These are phyloP conservation scores for Yasuhikotakia modesta DNA, from an alignment of 2,797 vertebrate genomes.

Conservation along the genomic window DNA sequence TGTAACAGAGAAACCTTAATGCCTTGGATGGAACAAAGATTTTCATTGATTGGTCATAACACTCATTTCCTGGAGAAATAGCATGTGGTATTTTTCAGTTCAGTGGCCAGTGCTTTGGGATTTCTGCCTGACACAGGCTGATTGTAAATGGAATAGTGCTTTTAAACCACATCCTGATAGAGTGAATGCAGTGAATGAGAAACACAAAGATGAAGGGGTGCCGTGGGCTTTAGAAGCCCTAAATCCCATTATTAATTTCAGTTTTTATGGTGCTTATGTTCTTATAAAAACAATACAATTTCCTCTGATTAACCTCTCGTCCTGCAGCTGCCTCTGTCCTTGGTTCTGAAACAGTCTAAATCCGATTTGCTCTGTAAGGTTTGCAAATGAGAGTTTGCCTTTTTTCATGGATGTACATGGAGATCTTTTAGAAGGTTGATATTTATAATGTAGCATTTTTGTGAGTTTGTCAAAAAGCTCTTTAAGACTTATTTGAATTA, in stretches of 20 bases:
- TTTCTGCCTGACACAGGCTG: neutral
- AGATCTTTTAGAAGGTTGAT: neutral
- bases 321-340: conserved; percentile 53
- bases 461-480: neutral
- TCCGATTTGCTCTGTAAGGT: conserved; percentile 37
- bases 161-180: conserved; percentile 20
- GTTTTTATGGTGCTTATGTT: conserved; percentile 58
- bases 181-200: conserved; percentile 1
- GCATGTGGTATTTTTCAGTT: neutral
- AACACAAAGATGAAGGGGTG: conserved; percentile 3
- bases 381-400: conserved; percentile 41
- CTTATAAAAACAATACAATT: conserved; percentile 53
- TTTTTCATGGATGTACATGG: conserved; percentile 12
- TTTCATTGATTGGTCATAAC: neutral
- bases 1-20: neutral
- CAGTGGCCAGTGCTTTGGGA: neutral
- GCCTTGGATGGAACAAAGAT: neutral
- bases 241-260: conserved; percentile 55
- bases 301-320: conserved; percentile 47
- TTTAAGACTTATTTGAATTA: neutral
- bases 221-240: conserved; percentile 28
- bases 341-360: conserved; percentile 51
- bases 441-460: neutral
- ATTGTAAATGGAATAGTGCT: neutral
- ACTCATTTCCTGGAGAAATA: neutral